Evolutionary conservation across 2,113 vertebrate species (phyloP), one percentile per base, ranked within the genome.

Genomic region (Albula glossodonta): DNA sequence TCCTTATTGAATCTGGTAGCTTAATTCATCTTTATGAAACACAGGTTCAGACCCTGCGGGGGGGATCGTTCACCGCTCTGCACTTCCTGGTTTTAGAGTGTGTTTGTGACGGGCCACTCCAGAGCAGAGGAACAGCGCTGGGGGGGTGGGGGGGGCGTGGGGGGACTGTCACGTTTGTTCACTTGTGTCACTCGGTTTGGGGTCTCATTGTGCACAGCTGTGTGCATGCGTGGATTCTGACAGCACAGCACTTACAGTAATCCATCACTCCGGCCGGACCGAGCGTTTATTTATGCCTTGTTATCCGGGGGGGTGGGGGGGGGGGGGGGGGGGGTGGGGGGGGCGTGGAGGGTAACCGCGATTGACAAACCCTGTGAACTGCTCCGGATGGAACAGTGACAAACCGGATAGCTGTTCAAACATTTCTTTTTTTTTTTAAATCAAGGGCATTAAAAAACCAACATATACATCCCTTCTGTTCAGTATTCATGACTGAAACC

Each of bases 171-270:
- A 52, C 51, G 7, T n/a, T 81, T 53, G 52, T 53, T 52, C 51
- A 53, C 6, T 81, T 25, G 6, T 52, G 80, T 81, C 52, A n/a
- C 51, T 81, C n/a, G 6, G 51, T 51, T 81, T 56, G 22, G 31
- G 19, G 56, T 81, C 19, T 7, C 80, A 53, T 81, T 81, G 80
- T 81, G 31, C 51, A 12, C n/a, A 10, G n/a, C 19, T n/a, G 41
- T 53, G 51, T 31, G 80, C n/a, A n/a, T 4, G 10, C 66, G 5
- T 60, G 25, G 77, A 49, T 49, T 84, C 70, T 48, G 74, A 78
- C 17, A 85, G 77, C 84, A 80, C 84, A 85, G 53, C 84, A 85
- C 77, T 74, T 85, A 79, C 41, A 80, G 53, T 85, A 85, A 80
- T 63, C 53, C 53, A 50, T 48, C 50, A n/a, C 70, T 78, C 70